These are phyloP conservation scores for Myotis findleyi DNA, from an alignment of 2,797 vertebrate genomes.

Conservation along the genomic window DNA sequence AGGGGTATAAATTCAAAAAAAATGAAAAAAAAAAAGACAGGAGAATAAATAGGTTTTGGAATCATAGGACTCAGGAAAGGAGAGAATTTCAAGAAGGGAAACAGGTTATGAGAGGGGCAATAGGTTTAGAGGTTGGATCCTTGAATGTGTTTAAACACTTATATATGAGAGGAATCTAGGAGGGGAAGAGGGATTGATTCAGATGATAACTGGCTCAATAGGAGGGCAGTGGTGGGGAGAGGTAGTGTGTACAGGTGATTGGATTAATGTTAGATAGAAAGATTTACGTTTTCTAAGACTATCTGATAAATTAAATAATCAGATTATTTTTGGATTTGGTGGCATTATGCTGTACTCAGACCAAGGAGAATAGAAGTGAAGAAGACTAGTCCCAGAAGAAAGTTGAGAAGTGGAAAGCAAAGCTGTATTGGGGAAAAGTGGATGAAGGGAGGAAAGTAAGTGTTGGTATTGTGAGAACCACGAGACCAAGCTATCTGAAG, in stretches of 20 bases:
- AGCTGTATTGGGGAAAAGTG: background rate
- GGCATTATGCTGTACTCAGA: background rate
- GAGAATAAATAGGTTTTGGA: background rate
- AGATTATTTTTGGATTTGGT: background rate
- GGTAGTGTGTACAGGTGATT: background rate
- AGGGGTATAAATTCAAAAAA: too few species aligned
- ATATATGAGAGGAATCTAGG: background rate
- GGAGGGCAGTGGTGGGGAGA: background rate
- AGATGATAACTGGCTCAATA: background rate
- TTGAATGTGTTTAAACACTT: background rate
- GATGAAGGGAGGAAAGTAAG: background rate
- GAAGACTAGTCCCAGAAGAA: background rate
- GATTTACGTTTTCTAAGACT: background rate
- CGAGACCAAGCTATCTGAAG: background rate
- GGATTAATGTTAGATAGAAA: background rate
- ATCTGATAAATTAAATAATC: slow-evolving; percentile 10
- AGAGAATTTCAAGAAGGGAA: background rate
- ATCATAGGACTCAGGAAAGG: background rate
- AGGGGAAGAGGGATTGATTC: background rate
- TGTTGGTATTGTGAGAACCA: background rate
- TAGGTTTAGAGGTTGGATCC: slow-evolving; percentile 1
- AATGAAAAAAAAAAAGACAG: background rate
- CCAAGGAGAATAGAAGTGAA: background rate
- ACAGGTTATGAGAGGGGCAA: background rate
- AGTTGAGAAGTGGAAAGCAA: background rate